These are phyloP conservation scores for Neostethus bicornis DNA, from an alignment of 2,797 vertebrate species.

Conservation along the genomic window DNA sequence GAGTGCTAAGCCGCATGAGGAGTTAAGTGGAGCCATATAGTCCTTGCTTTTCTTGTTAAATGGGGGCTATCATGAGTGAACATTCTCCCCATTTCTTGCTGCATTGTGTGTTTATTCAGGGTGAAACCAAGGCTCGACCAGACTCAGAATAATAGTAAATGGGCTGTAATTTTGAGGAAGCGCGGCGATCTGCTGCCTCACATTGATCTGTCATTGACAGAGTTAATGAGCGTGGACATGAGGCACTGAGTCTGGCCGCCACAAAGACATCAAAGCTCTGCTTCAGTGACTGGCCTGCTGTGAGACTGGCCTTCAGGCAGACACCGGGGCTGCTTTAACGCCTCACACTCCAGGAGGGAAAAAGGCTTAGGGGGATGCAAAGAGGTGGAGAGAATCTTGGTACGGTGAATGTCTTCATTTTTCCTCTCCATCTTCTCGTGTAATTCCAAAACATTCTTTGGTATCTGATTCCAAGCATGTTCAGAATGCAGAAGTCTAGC, in stretches of 20 bases:
- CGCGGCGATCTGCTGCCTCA: constrained; percentile 46
- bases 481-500: constrained; percentile 40
- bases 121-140: constrained; percentile 43
- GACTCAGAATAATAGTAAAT: constrained; percentile 51
- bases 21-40: constrained; percentile 66
- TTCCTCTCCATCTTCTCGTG: constrained; percentile 18
- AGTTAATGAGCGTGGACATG: constrained; percentile 78
- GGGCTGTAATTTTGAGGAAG: constrained; percentile 56
- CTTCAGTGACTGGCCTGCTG: constrained; percentile 60
- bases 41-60: constrained; percentile 50
- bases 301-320: constrained; percentile 72
- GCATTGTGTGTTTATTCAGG: constrained; percentile 53
- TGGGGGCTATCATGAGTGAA: constrained; percentile 38
- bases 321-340: constrained; percentile 63
- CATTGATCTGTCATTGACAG: constrained; percentile 76
- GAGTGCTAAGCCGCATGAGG: constrained; percentile 35
- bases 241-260: constrained; percentile 61
- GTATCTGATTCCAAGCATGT: constrained; percentile 25
- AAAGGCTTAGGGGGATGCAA: constrained; percentile 11
- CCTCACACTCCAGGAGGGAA: constrained; percentile 47
- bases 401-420: constrained; percentile 46
- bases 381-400: constrained; percentile 43
- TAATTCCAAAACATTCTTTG: constrained; percentile 23
- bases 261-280: constrained; percentile 79
- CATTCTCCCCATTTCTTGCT: constrained; percentile 24